Percentiles rank a stretch among this genome's conserved stretches.
phyloP scores from a whole-genome alignment of 92 coral and sea anemone species.

The Zoanthus solanderi region DNA sequence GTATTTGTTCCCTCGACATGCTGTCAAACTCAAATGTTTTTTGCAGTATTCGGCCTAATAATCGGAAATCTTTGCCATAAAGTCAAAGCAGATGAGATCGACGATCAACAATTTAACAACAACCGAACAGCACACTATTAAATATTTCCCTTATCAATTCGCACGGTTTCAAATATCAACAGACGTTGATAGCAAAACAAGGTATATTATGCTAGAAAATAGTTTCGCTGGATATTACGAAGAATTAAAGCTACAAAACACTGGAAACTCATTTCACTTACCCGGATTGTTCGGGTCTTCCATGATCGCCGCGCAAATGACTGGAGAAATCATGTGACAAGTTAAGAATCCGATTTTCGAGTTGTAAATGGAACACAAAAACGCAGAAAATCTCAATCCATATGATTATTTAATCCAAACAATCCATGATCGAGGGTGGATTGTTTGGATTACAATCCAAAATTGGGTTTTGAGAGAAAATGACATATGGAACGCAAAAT shows the following conservation, averaged over 20 bases:
- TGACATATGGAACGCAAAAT: too few species aligned
- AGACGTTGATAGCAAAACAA: conserved; percentile 15
- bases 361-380: not conserved
- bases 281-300: conserved; percentile 16
- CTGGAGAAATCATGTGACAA: conserved; percentile 1
- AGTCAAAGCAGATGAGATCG: not conserved
- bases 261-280: conserved; percentile 19
- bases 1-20: conserved; percentile 3
- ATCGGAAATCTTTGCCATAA: conserved; percentile 2
- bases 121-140: not conserved
- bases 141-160: conserved; percentile 9
- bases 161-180: not conserved
- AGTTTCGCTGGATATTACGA: conserved; percentile 8
- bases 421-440: too few species aligned
- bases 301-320: conserved; percentile 22
- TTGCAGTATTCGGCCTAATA: conserved; percentile 5
- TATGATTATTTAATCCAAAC: too few species aligned
- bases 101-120: conserved; percentile 13
- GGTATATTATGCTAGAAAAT: conserved; percentile 5
- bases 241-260: not conserved
- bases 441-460: too few species aligned
- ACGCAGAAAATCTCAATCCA: too few species aligned
- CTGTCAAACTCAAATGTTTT: not conserved
- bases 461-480: too few species aligned
- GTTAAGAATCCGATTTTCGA: not conserved